Conservation (phyloP, 2,113 vertebrate species). For the Sinocyclocheilus anophthalmus region DNA sequence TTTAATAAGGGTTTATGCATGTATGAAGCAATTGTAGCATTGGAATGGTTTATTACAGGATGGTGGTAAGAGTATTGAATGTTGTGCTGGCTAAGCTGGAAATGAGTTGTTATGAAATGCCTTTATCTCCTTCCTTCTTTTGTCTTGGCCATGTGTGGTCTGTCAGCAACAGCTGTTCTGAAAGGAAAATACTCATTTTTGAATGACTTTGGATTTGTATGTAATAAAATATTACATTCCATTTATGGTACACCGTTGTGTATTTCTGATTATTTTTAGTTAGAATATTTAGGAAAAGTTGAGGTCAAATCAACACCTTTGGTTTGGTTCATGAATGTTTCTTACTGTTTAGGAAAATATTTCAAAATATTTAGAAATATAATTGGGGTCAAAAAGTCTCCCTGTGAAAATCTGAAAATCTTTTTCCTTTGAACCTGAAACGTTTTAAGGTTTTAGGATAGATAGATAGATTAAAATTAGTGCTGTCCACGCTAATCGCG, state of each 20-base stretch:
- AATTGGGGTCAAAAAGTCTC: background rate
- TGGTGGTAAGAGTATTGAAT: slow-evolving; percentile 12
- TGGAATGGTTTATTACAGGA: slow-evolving; percentile 25
- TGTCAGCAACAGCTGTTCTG: background rate
- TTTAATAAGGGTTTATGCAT: background rate
- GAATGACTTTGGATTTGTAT: slow-evolving; percentile 34
- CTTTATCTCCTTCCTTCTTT: slow-evolving; percentile 18
- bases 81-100: background rate
- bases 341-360: background rate
- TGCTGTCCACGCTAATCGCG: too few species aligned
- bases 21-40: slow-evolving; percentile 38
- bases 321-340: background rate
- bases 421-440: too few species aligned
- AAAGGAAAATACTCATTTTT: slow-evolving; percentile 27
- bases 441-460: too few species aligned
- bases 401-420: too few species aligned
- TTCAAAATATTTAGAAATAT: background rate
- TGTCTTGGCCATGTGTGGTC: slow-evolving; percentile 19
- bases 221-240: slow-evolving; percentile 56
- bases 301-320: background rate
- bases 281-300: background rate
- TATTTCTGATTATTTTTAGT: background rate
- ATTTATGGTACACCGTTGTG: slow-evolving; percentile 18
- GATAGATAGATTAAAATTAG: too few species aligned
- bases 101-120: slow-evolving; percentile 24